These are phyloP conservation scores for Lepus europaeus DNA, from an alignment of 2,113 vertebrate genomes.

Conservation along the genomic window DNA sequence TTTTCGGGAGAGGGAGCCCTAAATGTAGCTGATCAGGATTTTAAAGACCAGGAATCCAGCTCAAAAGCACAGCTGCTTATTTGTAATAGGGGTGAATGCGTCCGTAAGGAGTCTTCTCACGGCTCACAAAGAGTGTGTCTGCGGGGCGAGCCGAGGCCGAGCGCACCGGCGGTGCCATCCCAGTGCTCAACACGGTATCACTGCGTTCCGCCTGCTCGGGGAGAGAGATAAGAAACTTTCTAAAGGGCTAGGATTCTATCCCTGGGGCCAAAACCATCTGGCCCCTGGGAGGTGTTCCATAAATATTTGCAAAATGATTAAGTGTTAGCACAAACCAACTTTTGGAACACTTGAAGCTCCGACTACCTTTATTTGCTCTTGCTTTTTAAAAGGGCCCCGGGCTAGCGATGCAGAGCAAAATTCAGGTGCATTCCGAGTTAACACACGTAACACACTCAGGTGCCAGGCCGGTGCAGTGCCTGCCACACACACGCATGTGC, in stretches of 20 bases:
- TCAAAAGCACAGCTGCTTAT: background rate
- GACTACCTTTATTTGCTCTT: background rate
- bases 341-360: background rate
- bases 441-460: fast-evolving
- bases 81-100: background rate
- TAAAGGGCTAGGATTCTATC: background rate
- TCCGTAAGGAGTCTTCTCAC: no score
- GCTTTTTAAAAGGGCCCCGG: background rate
- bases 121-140: background rate
- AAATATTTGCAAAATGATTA: conserved; percentile 27
- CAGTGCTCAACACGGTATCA: background rate
- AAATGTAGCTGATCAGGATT: background rate
- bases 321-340: background rate
- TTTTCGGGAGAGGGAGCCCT: background rate
- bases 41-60: background rate
- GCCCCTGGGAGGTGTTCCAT: background rate
- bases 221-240: conserved; percentile 46
- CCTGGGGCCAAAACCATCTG: background rate
- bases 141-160: background rate
- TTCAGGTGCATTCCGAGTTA: background rate
- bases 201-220: background rate
- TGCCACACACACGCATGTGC: background rate
- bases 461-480: background rate
- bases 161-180: background rate
- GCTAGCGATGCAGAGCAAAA: conserved; percentile 2